Evolutionary conservation across 2,888 invertebrate species (phyloP).

Genomic region (Acleris holmiana): DNA sequence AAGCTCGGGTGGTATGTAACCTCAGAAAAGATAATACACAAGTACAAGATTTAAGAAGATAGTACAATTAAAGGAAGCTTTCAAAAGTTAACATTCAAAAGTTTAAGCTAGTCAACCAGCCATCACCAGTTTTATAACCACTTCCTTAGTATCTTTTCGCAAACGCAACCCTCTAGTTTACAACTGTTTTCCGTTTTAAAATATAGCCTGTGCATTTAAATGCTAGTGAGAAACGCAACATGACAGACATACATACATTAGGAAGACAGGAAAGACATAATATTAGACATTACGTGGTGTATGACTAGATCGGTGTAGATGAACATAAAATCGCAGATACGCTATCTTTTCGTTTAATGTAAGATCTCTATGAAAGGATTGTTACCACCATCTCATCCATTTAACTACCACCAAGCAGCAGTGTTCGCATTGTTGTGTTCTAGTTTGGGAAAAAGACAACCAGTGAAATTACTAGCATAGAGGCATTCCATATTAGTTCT

Average conservation of each 20-base stretch:
- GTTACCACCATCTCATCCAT: no score
- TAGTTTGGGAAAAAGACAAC: no score
- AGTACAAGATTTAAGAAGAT: no score
- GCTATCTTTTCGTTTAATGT: background rate
- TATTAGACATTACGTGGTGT: slow-evolving; percentile 21
- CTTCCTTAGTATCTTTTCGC: background rate
- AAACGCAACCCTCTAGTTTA: background rate
- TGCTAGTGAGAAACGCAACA: slow-evolving; percentile 9
- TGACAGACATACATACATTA: background rate
- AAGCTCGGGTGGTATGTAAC: no score
- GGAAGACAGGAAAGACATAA: slow-evolving; percentile 27
- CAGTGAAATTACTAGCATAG: no score
- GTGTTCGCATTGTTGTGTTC: no score
- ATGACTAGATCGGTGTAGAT: slow-evolving; percentile 7
- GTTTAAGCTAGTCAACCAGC: background rate
- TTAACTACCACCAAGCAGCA: no score
- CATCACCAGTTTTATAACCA: background rate
- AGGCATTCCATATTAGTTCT: no score
- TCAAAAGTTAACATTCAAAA: no score
- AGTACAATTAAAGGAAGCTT: no score
- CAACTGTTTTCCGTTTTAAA: background rate
- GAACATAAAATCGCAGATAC: slow-evolving; percentile 4
- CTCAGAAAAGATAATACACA: no score
- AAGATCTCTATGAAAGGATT: no score
- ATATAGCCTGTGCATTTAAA: background rate